Evolutionary conservation across 2,888 invertebrate species (phyloP), one percentile per base, ranked within the genome.

Genomic region (Pogonocherus hispidulus): DNA sequence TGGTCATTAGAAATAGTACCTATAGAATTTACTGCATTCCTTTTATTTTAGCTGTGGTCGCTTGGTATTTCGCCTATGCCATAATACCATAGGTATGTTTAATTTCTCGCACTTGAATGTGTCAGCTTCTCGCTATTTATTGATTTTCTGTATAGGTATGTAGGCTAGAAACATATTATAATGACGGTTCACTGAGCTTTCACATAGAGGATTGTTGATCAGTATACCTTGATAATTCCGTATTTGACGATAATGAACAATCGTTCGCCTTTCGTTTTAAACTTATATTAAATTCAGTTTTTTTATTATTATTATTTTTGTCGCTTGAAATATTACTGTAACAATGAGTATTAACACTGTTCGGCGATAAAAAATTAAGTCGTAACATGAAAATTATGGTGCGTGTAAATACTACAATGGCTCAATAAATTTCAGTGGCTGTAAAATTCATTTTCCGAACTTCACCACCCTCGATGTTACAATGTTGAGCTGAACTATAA

Each of bases 131-230:
- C 44, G 57, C 57, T 57, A 57, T 57, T 57, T 57, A 57, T 57
- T 16, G 57, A 57, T 57, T 46, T 52, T 23, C 20, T 51, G 49
- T n/a, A 51, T 51, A 51, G 22, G 49, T 49, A 22, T 20, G n/a
- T n/a, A n/a, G n/a, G 44, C 57, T 57, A 57, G 57, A 57, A 57
- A 57, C 46, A 57, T 44, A n/a, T n/a, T n/a, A 57, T 57, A 44
- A 16, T 57, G 44, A 46, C 44, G 57, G 57, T 57, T 57, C 57
- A 57, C 14, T 16, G 57, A 44, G 41, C 32, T 3, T 55, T 20
- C 9, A 37, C 19, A 55, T 54, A 18, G 8, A 32, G 23, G 20
- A 23, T 3, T 22, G 49, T 23, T 51, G 49, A 51, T 23, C 23
- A 23, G n/a, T 23, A 23, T 22, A 22, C 23, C 23, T 22, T 23